Evolutionary conservation across 2,113 vertebrate species (phyloP), one percentile per base, ranked within the genome.

Genomic region (Otolemur garnettii): DNA sequence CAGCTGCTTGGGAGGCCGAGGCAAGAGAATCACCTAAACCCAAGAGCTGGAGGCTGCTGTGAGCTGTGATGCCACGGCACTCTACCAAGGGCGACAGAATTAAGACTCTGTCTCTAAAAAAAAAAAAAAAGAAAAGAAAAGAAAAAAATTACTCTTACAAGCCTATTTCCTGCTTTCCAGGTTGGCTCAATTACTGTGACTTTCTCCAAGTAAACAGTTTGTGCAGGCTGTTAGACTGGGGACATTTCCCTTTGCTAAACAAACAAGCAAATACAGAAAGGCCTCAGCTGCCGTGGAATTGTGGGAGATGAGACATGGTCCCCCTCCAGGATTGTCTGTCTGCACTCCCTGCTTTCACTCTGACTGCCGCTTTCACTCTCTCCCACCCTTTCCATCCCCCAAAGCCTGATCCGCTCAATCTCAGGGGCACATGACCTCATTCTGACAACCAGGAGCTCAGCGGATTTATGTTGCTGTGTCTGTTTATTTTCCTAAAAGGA

Each of bases 221-320:
- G 0, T 26, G 24, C 80, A 55, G 35, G 28, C 79, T 69, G 38
- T 24, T 24, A 11, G 35, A 60, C 53, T 24, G 60, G 35, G 82
- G 45, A 71, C 38, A 7, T 24, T 75, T 81, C 59, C 57, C 75
- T 86, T 85, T 24, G 92, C 89, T 93, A 88, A 93, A 82, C 87
- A 93, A 86, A 81, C 69, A 72, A 77, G 53, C 57, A 90, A 77
- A 69, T 28, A 28, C 53, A 22, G 60, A 86, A 42, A 33, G 45
- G 57, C 24, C 85, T 59, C 69, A 11, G 81, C 62, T 18, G 30
- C 57, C 13, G 30, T 30, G 83, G 77, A 59, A 77, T 50, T 55
- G 33, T 5, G 3, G 28, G 78, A 75, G 45, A 68, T 30, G 74
- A 42, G 78, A 85, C 11, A 12, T 75, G 38, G 64, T 50, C 55